Evolutionary conservation across 2,113 vertebrate species (phyloP).

Genomic region (Tiliqua scincoides): DNA sequence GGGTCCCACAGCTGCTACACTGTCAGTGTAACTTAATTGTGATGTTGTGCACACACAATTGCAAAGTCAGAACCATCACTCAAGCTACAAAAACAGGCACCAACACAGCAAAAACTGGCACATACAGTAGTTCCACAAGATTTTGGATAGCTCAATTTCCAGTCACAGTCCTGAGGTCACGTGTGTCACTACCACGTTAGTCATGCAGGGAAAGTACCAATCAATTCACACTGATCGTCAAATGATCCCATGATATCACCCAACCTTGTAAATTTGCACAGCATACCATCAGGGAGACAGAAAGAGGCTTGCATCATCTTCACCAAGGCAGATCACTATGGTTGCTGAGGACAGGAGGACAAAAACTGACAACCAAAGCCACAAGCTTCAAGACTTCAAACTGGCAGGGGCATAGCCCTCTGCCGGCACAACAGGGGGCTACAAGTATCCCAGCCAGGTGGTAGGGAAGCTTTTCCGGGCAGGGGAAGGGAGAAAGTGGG

Average conservation of each 20-base stretch:
- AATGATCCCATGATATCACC: background rate
- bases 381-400: background rate
- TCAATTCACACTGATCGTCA: background rate
- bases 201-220: background rate
- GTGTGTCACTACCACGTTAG: background rate
- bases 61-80: background rate
- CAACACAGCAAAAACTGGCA: background rate
- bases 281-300: background rate
- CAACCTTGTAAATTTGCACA: background rate
- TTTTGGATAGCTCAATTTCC: background rate
- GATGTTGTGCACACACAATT: background rate
- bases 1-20: background rate
- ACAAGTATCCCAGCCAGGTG: too few relatives aligned
- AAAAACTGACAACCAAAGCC: background rate
- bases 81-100: background rate
- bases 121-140: background rate
- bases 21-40: constrained; percentile 1
- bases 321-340: background rate
- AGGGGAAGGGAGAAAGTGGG: background rate
- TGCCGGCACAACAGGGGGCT: background rate
- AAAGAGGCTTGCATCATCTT: background rate
- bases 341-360: background rate
- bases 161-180: background rate
- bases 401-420: background rate
- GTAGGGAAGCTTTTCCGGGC: too few relatives aligned